phyloP scores from a whole-genome alignment of 1,140 invertebrate genomes.

The Epicauta chinensis region DNA sequence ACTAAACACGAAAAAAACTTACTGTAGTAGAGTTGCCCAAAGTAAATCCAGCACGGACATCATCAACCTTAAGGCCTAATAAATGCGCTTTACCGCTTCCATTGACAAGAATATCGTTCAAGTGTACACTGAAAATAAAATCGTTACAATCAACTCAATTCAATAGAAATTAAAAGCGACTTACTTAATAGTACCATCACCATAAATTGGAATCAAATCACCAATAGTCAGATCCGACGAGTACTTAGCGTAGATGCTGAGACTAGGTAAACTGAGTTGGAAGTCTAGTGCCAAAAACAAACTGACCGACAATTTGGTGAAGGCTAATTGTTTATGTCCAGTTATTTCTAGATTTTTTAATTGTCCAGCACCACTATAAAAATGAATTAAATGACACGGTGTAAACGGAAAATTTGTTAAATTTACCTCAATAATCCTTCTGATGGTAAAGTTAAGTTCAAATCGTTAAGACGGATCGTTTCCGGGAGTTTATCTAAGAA shows the following conservation, averaged over 20 bases:
- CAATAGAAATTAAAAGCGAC: not conserved
- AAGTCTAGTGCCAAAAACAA: not conserved
- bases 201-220: slow-evolving; percentile 5
- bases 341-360: no score
- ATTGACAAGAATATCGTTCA: not conserved
- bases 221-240: not conserved
- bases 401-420: no score
- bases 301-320: no score
- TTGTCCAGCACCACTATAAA: no score
- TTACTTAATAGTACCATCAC: slow-evolving; percentile 6
- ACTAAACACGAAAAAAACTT: no score
- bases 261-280: not conserved
- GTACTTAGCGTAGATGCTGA: slow-evolving; percentile 2
- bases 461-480: no score
- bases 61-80: not conserved
- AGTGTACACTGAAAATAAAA: slow-evolving; percentile 2
- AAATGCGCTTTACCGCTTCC: not conserved
- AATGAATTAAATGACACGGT: no score
- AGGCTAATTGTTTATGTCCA: no score
- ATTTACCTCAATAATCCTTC: no score
- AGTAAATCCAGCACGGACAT: not conserved
- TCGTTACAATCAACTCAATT: not conserved
- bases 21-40: not conserved
- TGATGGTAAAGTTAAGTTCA: no score
- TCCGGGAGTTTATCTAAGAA: no score